These are phyloP conservation scores for Tachyglossus aculeatus DNA, from an alignment of 2,797 vertebrate species.

Conservation along the genomic window DNA sequence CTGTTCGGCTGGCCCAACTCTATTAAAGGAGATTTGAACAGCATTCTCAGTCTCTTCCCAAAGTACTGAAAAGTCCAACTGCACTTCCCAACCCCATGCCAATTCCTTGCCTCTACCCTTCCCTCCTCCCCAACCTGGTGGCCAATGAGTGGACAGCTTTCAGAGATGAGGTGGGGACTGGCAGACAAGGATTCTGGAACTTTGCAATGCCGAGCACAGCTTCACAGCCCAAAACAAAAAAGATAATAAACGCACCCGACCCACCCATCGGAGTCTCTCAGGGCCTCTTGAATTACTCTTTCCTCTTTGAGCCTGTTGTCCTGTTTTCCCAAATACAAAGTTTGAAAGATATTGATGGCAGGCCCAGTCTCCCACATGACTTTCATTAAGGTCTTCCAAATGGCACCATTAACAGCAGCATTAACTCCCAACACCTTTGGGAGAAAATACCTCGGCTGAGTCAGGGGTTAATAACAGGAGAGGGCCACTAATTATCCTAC, in stretches of 20 bases:
- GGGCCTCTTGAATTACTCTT: neutral
- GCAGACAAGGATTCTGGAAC: neutral
- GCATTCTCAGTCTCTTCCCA: too few relatives aligned
- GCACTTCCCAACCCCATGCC: neutral
- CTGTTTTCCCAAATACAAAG: constrained; percentile 41
- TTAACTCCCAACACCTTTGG: constrained; percentile 73
- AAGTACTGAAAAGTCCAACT: neutral
- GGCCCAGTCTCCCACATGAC: constrained; percentile 47
- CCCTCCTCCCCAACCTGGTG: neutral
- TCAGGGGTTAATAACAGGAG: constrained; percentile 75
- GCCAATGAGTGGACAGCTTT: too few relatives aligned
- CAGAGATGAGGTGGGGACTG: too few relatives aligned
- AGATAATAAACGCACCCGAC: neutral
- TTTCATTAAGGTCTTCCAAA: constrained; percentile 65
- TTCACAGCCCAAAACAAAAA: neutral
- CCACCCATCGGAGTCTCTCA: neutral
- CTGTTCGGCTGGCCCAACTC: too few relatives aligned
- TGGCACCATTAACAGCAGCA: constrained; percentile 64
- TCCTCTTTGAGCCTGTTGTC: neutral
- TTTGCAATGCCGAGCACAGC: neutral
- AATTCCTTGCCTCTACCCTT: neutral
- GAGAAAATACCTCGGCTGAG: constrained; percentile 72
- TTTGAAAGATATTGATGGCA: constrained; percentile 72
- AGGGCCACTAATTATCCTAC: constrained; percentile 67
- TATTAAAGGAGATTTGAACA: too few relatives aligned